Base-by-base conservation (phyloP, 2,113 vertebrate genomes). In the Leucopternis melanops region DNA sequence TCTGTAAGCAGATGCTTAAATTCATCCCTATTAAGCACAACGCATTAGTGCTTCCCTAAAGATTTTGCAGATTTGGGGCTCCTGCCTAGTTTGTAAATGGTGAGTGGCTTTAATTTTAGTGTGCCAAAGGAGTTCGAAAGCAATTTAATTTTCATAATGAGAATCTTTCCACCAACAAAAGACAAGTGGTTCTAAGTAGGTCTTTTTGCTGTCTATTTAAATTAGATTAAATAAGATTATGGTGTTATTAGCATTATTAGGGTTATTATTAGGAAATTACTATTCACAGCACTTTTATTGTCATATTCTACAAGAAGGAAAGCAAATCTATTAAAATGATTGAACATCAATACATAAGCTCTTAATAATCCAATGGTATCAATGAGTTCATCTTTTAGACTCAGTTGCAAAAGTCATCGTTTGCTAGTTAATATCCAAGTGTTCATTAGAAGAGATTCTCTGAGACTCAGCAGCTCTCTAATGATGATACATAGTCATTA, bases 181-280 rank as follows among this genome's bases (percentile, higher is more conserved):
- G 92, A 92, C 16, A 34, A 90, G 74, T 90, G 59, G 57, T 69
- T 92, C 52, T 96, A 93, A 94, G 87, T 70, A 94, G 67, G 44
- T 36, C 78, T 65, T 58, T 94, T 88, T 78, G 63, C 74, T 72
- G 57, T 88, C 55, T 55, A 61, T 96, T 95, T 94, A 91, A 96
- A 95, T 86, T 93, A 96, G 94, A 96, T 95, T 96, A 94, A 96
- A 81, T 90, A 90, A 96, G 91, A 96, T 96, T 96, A 94, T 71
- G 49, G 47, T 78, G 82, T 94, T 97, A 95, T 95, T 95, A 95
- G 7, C 77, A 75, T 94, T 95, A 95, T 96, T 96, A 92, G n/a
- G 44, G n/a, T 74, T 92, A 94, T 96, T 84, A 96, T 94, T 95
- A 94, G 55, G 78, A 95, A 95, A 96, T 95, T 85, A 86, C 81